Evolutionary conservation across 2,888 invertebrate species (phyloP), one percentile per base, ranked within the genome.

Genomic region (Anthoptus insignis): DNA sequence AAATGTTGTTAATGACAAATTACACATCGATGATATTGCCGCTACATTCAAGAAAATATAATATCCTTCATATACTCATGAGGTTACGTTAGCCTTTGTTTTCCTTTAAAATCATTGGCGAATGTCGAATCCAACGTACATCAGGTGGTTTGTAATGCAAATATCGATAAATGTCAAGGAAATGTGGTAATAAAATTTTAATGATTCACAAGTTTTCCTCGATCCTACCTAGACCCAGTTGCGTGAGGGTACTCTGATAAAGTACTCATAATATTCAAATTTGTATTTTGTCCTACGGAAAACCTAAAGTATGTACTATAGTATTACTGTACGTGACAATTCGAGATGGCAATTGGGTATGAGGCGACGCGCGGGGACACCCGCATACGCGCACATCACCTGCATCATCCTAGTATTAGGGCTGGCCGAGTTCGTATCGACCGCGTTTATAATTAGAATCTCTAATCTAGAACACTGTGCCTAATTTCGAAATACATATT

Each of bases 201-300:
- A 71, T 66, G 68, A 65, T 47, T 54, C 54, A 56, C 68, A 64
- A 54, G 70, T 85, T 88, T 88, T 88, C 89, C 89, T 88, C 78
- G 45, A 76, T 76, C 76, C 79, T 79, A 67, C 89, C 88, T 88
- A 88, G 88, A 89, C 88, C 88, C 79, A 84, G 67, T 81, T 88
- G 72, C 66, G 72, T 72, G 72, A 83, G 82, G 81, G 78, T 78
- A 58, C 24, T 64, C 59, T 73, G 78, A 76, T 78, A 75, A 76
- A 69, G 54, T 52, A 24, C 45, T 1, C 21, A 24, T 19, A 4
- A 47, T 50, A 56, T 56, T 56, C 22, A n/a, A 49, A 49, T 29
- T 34, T 22, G 52, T 21, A 53, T 39, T 16, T 50, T 37, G 16
- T 13, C 47, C n/a, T 22, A 45, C 47, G 8, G 1, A 13, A 21